Evolutionary conservation across 1,140 invertebrate genomes (phyloP).

Genomic region (Teleopsis dalmanni): DNA sequence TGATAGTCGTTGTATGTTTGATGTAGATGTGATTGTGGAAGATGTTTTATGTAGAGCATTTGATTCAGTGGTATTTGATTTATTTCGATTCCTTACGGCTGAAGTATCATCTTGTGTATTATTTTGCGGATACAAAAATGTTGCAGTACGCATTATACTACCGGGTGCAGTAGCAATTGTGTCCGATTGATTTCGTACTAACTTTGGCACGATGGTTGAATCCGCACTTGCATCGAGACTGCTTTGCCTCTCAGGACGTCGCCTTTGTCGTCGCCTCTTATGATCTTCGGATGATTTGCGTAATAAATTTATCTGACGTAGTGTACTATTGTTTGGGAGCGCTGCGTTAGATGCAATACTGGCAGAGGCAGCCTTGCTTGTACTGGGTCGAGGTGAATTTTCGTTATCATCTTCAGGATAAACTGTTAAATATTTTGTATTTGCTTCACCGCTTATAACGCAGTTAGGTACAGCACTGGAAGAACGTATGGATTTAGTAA

Average conservation of each 20-base stretch:
- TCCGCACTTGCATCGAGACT: constrained; percentile 30
- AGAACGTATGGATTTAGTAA: constrained; percentile 33
- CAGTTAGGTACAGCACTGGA: constrained; percentile 6
- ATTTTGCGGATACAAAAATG: constrained; percentile 13
- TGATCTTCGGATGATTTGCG: constrained; percentile 37
- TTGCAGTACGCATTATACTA: constrained; percentile 10
- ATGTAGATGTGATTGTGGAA: constrained; percentile 9
- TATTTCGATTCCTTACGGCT: neutral
- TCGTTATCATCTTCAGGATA: constrained; percentile 26
- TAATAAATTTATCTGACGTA: constrained; percentile 27
- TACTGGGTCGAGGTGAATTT: neutral
- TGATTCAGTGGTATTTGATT: neutral
- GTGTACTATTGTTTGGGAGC: too few relatives aligned
- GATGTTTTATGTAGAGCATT: constrained; percentile 4
- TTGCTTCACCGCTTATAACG: constrained; percentile 16
- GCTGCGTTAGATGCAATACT: neutral
- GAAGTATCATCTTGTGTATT: neutral
- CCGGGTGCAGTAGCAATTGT: constrained; percentile 21
- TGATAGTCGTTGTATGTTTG: constrained; percentile 1
- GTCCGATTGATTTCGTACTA: constrained; percentile 39
- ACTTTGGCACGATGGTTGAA: constrained; percentile 16
- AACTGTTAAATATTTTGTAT: constrained; percentile 33
- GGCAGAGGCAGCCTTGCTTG: neutral
- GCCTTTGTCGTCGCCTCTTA: constrained; percentile 28
- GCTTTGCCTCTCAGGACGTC: constrained; percentile 29